Percentiles rank a stretch among this genome's conserved stretches.
phyloP scores from a whole-genome alignment of 1,140 invertebrate genomes.

The Oryctes rhinoceros region DNA sequence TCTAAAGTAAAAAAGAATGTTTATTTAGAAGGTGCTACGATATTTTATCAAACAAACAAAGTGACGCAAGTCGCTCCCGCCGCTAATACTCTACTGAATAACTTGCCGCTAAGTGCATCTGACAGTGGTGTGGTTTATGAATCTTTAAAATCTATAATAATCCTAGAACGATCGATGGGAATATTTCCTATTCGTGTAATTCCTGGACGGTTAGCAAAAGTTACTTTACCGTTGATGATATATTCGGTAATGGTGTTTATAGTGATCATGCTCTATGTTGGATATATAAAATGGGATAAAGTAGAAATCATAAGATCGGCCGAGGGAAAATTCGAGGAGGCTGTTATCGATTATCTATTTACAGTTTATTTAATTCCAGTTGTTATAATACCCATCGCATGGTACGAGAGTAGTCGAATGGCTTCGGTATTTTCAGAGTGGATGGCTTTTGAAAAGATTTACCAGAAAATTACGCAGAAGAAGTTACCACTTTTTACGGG shows the following conservation, averaged over 20 bases:
- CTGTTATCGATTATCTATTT: conserved; percentile 74
- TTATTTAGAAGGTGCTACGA: conserved; percentile 40
- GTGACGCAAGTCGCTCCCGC: conserved; percentile 40
- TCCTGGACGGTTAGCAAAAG: conserved; percentile 61
- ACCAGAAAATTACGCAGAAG: conserved; percentile 53
- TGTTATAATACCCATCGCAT: conserved; percentile 67
- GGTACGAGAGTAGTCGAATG: conserved; percentile 70
- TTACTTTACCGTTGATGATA: conserved; percentile 64
- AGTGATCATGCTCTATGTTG: conserved; percentile 62
- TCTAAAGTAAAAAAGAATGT: conserved; percentile 27
- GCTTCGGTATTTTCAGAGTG: conserved; percentile 68
- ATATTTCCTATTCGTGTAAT: conserved; percentile 66
- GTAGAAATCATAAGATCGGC: conserved; percentile 66
- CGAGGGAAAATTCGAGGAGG: conserved; percentile 74
- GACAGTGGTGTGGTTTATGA: conserved; percentile 63
- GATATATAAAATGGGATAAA: conserved; percentile 68
- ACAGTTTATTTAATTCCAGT: conserved; percentile 72
- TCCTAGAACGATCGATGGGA: conserved; percentile 66
- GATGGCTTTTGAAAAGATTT: conserved; percentile 64
- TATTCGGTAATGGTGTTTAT: conserved; percentile 68
- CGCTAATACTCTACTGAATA: neutral
- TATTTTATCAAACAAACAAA: conserved; percentile 34
- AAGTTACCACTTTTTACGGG: conserved; percentile 51
- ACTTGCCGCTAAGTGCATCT: neutral
- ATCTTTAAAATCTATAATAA: conserved; percentile 67